Percentiles rank a stretch among this genome's conserved stretches.
phyloP scores from a whole-genome alignment of 2,888 invertebrate genomes.

The Lamellibrachia columna region DNA sequence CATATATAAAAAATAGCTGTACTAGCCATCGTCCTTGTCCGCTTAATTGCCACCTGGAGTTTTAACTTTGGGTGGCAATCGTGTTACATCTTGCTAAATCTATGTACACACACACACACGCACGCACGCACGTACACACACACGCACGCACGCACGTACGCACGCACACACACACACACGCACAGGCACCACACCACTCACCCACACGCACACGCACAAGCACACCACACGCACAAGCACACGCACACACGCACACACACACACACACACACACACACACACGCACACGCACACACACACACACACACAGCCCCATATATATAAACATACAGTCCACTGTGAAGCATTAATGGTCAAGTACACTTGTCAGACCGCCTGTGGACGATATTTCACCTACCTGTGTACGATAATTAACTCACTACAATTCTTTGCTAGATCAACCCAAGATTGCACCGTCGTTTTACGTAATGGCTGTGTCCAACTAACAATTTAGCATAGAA shows the following conservation, averaged over 20 bases:
- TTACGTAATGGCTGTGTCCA: neutral
- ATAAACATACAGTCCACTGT: neutral
- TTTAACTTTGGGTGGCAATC: too few relatives aligned
- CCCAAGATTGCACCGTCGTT: neutral
- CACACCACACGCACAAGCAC: neutral
- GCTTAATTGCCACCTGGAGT: too few relatives aligned
- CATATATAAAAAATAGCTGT: too few relatives aligned
- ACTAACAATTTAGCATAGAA: neutral
- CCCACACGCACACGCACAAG: neutral
- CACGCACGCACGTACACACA: slow-evolving; percentile 19
- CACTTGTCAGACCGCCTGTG: neutral
- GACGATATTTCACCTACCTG: slow-evolving; percentile 1
- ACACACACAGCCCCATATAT: neutral
- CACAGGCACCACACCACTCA: neutral
- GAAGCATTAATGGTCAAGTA: neutral
- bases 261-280: neutral
- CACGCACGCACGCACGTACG: slow-evolving; percentile 26
- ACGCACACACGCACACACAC: neutral
- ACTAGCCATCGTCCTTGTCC: too few relatives aligned
- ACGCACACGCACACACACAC: neutral
- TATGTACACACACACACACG: neutral
- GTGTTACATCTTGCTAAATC: too few relatives aligned
- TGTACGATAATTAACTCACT: neutral
- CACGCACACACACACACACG: slow-evolving; percentile 6
- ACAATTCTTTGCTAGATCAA: neutral